phyloP scores from a whole-genome alignment of 2,888 invertebrate species.

The Eupithecia inturbata region DNA sequence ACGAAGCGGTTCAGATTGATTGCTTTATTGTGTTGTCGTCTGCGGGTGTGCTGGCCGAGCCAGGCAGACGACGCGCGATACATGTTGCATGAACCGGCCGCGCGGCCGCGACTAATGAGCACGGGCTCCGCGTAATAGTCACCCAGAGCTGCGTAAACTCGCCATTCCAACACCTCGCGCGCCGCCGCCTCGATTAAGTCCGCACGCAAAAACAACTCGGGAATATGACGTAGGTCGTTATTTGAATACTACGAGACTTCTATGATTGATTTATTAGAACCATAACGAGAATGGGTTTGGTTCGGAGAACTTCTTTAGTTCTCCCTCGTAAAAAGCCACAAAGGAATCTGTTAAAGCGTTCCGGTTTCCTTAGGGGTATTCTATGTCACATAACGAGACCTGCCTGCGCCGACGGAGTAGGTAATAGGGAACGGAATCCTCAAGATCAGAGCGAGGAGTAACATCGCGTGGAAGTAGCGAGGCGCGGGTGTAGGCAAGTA shows the following conservation, averaged over 20 bases:
- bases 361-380: constrained; percentile 32
- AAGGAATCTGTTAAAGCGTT: constrained; percentile 24
- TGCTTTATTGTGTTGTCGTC: constrained; percentile 78
- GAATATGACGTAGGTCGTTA: constrained; percentile 64
- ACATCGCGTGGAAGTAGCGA: constrained; percentile 60
- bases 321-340: constrained; percentile 42
- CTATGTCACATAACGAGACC: constrained; percentile 31
- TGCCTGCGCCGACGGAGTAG: constrained; percentile 36
- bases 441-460: constrained; percentile 51
- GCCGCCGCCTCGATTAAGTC: constrained; percentile 61
- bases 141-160: constrained; percentile 59
- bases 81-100: constrained; percentile 80
- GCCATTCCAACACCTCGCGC: constrained; percentile 54
- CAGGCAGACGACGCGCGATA: constrained; percentile 69
- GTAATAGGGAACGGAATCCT: constrained; percentile 50
- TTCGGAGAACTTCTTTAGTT: constrained; percentile 46
- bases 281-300: constrained; percentile 55
- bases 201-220: constrained; percentile 61
- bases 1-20: constrained; percentile 73
- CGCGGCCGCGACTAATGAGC: constrained; percentile 76
- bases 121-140: constrained; percentile 74
- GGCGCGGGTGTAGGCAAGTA: constrained; percentile 57
- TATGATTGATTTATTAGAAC: constrained; percentile 66
- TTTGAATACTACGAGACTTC: constrained; percentile 52
- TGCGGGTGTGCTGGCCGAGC: constrained; percentile 54